These are phyloP conservation scores for Lordiphosa collinella DNA, from an alignment of 1,140 invertebrate genomes.

Conservation along the genomic window DNA sequence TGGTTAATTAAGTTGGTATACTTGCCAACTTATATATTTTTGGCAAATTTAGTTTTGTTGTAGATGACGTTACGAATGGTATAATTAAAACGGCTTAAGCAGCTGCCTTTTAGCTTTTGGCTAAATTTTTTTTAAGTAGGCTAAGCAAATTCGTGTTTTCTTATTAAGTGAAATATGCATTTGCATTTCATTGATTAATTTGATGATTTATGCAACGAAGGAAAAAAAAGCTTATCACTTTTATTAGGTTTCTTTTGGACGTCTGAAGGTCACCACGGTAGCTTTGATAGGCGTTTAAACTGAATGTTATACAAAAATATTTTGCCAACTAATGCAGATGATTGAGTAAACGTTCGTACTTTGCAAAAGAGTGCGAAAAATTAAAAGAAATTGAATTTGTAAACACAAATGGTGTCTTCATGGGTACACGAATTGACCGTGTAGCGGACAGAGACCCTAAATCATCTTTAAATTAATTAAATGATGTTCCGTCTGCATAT, in stretches of 20 bases:
- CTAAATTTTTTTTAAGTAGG: conserved; percentile 39
- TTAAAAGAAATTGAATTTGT: conserved; percentile 13
- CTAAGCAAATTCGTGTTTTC: conserved; percentile 63
- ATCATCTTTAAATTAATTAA: conserved; percentile 38
- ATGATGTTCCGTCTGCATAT: conserved; percentile 14
- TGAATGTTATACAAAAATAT: conserved; percentile 13
- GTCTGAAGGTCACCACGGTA: conserved; percentile 7
- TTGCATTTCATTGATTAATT: conserved; percentile 46
- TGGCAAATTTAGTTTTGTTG: conserved; percentile 17
- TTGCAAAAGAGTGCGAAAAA: conserved; percentile 14
- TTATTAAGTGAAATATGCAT: conserved; percentile 47
- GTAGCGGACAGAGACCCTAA: conserved; percentile 9
- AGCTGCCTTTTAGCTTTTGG: conserved; percentile 10
- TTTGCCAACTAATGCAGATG: conserved; percentile 45
- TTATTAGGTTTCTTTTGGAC: background rate
- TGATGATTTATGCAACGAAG: conserved; percentile 15
- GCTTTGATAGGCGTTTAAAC: background rate
- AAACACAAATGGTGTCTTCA: background rate
- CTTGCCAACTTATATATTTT: conserved; percentile 27
- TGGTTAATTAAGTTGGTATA: conserved; percentile 53
- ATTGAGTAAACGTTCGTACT: conserved; percentile 44
- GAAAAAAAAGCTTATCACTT: conserved; percentile 13
- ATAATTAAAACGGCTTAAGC: conserved; percentile 47
- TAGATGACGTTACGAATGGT: conserved; percentile 23
- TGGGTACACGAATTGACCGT: background rate